phyloP scores from a whole-genome alignment of 2,113 vertebrate species.

The Malurus cyaneus region DNA sequence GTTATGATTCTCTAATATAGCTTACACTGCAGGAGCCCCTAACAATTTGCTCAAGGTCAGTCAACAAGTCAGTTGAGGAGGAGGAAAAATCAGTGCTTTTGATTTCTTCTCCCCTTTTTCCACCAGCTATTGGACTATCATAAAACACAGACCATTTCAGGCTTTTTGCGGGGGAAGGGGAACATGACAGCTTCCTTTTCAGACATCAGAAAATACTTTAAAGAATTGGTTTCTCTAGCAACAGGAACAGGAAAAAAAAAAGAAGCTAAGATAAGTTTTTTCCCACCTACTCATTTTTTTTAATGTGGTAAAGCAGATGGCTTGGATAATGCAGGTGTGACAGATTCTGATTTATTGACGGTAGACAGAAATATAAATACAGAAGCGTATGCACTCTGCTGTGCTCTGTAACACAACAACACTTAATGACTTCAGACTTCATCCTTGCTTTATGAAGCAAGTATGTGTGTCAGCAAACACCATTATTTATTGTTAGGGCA shows the following conservation, averaged over 20 bases:
- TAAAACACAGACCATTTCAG: slow-evolving; percentile 11
- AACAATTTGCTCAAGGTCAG: slow-evolving; percentile 15
- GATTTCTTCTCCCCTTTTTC: background rate
- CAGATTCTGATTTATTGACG: slow-evolving; percentile 49
- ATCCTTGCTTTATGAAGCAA: slow-evolving; percentile 43
- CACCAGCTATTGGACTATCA: background rate
- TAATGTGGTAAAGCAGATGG: slow-evolving; percentile 56
- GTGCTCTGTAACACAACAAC: background rate
- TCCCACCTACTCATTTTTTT: slow-evolving; percentile 46
- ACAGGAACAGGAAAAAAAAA: slow-evolving; percentile 24
- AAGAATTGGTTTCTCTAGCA: slow-evolving; percentile 64
- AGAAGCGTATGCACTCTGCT: slow-evolving; percentile 7
- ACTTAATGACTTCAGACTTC: slow-evolving; percentile 28
- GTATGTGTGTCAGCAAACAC: background rate
- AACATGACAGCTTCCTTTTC: slow-evolving; percentile 46
- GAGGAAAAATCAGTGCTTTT: slow-evolving; percentile 32
- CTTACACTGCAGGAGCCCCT: background rate
- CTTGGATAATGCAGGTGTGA: slow-evolving; percentile 52
- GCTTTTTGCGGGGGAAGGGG: slow-evolving; percentile 4
- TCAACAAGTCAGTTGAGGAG: slow-evolving; percentile 16
- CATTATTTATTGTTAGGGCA: slow-evolving; percentile 24
- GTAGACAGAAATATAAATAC: slow-evolving; percentile 54
- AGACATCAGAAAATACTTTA: slow-evolving; percentile 25
- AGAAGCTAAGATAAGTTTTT: slow-evolving; percentile 18
- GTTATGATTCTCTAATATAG: background rate